These are phyloP conservation scores for Luffia ferchaultella DNA, from an alignment of 2,888 invertebrate species.

Conservation along the genomic window DNA sequence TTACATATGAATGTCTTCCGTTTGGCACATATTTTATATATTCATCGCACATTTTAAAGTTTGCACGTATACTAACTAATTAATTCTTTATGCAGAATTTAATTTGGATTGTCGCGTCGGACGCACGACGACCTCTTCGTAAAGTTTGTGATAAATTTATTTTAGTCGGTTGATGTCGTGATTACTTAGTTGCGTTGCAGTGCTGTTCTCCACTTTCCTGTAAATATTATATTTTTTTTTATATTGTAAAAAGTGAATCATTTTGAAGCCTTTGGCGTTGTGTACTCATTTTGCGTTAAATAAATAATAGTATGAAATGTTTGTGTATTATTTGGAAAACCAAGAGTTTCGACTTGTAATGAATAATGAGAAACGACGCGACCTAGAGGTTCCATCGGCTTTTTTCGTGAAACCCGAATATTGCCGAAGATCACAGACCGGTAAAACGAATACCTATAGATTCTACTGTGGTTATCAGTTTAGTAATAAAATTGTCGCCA, in stretches of 20 bases:
- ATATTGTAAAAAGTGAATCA: constrained; percentile 61
- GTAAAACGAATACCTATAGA: too few species aligned
- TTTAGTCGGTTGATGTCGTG: constrained; percentile 32
- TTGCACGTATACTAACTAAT: constrained; percentile 23
- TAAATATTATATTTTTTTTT: constrained; percentile 13
- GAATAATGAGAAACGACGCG: too few species aligned
- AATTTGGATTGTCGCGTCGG: constrained; percentile 25
- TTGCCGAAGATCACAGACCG: too few species aligned
- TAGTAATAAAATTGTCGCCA: too few species aligned
- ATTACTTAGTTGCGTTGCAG: constrained; percentile 18
- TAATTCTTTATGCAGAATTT: too few species aligned
- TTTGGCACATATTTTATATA: constrained; percentile 54
- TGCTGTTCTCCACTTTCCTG: not conserved
- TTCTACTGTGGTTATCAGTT: too few species aligned
- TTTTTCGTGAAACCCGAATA: too few species aligned
- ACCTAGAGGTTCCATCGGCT: too few species aligned
- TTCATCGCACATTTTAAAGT: constrained; percentile 54
- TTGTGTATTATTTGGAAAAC: constrained; percentile 32
- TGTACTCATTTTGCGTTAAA: constrained; percentile 68
- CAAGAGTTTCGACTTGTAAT: too few species aligned
- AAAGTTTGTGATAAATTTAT: constrained; percentile 55
- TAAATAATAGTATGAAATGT: constrained; percentile 56
- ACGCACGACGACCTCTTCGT: constrained; percentile 58
- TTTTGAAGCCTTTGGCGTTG: constrained; percentile 64
- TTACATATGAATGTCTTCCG: constrained; percentile 80